Evolutionary conservation across 2,797 vertebrate genomes (phyloP), one percentile per base, ranked within the genome.

Genomic region (Enteromius argenteus): DNA sequence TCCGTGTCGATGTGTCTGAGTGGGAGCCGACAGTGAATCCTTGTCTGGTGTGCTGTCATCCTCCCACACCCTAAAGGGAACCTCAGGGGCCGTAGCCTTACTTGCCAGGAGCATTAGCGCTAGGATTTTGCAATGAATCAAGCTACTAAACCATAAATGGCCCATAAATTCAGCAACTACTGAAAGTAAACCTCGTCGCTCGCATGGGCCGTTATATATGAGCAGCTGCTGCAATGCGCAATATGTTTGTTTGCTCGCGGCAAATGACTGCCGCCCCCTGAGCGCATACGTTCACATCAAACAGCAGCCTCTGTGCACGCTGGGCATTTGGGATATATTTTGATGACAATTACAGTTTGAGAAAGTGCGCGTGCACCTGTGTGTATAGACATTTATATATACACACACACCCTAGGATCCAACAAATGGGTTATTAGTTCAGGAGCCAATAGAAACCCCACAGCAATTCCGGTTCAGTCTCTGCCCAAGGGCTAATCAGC

Each of bases 1-100:
- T 80, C 66, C n/a, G 49, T 76, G 84, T 81, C 46, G 64, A 19
- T 80, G 42, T 79, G 67, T 81, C 46, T 79, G 67, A 78, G 86
- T 84, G 39, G 68, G 80, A 58, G 75, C 83, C 15, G 21, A 79
- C 32, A 80, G 86, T 86, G 85, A 84, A 84, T 85, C 79, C 80
- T 79, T 39, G 68, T 86, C 85, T 86, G 81, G 64, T 42, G 35
- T 74, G 21, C 66, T 72, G 60, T 83, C 39, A 69, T 84, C 77
- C 72, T 1, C 82, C 78, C 78, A 84, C 78, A 67, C 56, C 82
- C 72, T 53, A 13, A 75, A 66, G 77, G 82, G 42, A 81, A 53
- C 73, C 82, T 75, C 71, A 27, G 69, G 51, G 75, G 60, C 30
- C 46, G 17, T 19, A 66, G 56, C 14, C 49, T 68, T 56, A 32